Evolutionary conservation across 2,888 invertebrate species (phyloP), one percentile per base, ranked within the genome.

Genomic region (Heteromyza rotundicornis): DNA sequence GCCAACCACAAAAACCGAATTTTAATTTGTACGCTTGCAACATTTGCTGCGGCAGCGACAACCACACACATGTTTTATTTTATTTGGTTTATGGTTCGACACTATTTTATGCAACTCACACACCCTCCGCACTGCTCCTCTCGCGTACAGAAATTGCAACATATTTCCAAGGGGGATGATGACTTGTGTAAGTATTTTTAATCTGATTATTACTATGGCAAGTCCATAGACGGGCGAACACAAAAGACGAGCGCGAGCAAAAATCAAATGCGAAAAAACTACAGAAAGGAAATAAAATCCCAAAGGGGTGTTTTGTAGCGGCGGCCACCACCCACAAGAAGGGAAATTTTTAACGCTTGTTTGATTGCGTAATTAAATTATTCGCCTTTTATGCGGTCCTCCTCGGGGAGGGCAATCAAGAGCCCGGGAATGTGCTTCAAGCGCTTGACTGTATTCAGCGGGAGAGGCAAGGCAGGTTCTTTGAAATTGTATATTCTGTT

Each of bases 21-120:
- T 74, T 74, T 74, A 74, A 74, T 74, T 74, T 77, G 75, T 74
- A 75, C 74, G 75, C 77, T 75, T 69, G 74, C 76, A 70, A 63
- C 58, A 20, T 14, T 23, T 20, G 17, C 55, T 14, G 24, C 24
- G 23, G 27, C 7, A 16, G 2, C n/a, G 27, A 19, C 50, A 17
- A 50, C 50, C 7, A 14, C 50, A 54, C 52, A 24, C 52, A 52
- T 52, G 27, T 47, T n/a, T n/a, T 47, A 20, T 47, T 47, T 47
- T 8, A 14, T 20, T 47, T 47, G 19, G 7, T 5, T 17, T 5
- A 3, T 10, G 47, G 17, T 2, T 2, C 5, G 47, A 17, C 47
- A 47, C 19, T 40, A 40, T 40, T 40, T 40, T 8, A n/a, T 40
- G 8, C n/a, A 8, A 52, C 52, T n/a, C 27, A 24, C n/a, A 23